Evolutionary conservation across 2,888 invertebrate genomes (phyloP), one percentile per base, ranked within the genome.

Genomic region (Synergus itoensis): DNA sequence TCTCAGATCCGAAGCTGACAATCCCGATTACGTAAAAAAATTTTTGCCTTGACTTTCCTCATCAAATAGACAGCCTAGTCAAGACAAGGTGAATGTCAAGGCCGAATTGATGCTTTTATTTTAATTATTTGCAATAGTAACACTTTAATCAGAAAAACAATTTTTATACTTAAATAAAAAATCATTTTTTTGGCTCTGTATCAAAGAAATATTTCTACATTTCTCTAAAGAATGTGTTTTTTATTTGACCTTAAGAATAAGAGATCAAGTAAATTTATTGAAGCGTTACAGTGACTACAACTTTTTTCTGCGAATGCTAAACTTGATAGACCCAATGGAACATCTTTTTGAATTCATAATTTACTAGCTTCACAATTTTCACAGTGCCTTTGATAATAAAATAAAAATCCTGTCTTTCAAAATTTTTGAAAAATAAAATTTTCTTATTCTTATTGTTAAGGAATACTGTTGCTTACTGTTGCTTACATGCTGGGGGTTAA

Each of bases 1-100:
- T 53, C n/a, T 1, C n/a, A 9, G n/a, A n/a, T n/a, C 9, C 53
- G 53, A 53, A 21, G 12, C 1, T 53, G 73, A 73, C 73, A 36
- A 36, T 53, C 16, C 0, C 53, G 36, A 45, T 73, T 73, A 48
- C 53, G 48, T 53, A 73, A 73, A 53, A 69, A 73, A 73, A 53
- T 40, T 36, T 53, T 73, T 40, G 53, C 53, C 48, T 73, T 48
- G 36, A 53, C n/a, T n/a, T 73, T 73, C 36, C 48, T 53, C 53
- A 14, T 48, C 36, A 16, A 48, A 36, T n/a, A 73, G 73, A 73
- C 16, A 73, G 60, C 14, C 4, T 9, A 28, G 4, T 21, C 4
- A 60, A 21, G 18, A 4, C 21, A 60, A 28, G 18, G 60, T 28
- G 1, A 60, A 60, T 28, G 60, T 60, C 21, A 60, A 60, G 21